A percentile compares a stretch with the other conserved stretches of the same genome.
These are phyloP conservation scores for Esox niger DNA, from an alignment of 2,113 vertebrate genomes.

Conservation along the genomic window DNA sequence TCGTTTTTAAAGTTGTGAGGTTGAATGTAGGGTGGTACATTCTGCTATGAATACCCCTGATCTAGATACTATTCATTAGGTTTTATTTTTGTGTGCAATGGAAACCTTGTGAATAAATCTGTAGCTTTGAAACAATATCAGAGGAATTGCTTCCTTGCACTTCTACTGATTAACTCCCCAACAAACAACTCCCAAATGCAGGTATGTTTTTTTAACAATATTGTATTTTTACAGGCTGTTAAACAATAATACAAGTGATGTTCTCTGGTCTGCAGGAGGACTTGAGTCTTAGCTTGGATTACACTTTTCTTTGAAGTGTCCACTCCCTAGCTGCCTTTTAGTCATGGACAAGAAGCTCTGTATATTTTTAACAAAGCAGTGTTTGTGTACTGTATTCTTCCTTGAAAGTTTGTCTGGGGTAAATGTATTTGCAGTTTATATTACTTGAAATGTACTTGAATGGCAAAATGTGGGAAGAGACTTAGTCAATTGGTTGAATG, in stretches of 20 bases:
- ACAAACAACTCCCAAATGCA: not conserved
- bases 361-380: constrained; percentile 1
- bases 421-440: not conserved
- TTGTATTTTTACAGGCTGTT: not conserved
- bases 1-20: too few species aligned
- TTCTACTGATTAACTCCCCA: not conserved
- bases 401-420: not conserved
- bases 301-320: not conserved
- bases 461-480: not conserved
- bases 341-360: not conserved
- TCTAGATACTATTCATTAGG: not conserved
- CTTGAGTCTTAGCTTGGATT: not conserved
- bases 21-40: too few species aligned
- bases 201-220: not conserved
- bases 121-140: not conserved
- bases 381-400: not conserved
- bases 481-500: not conserved
- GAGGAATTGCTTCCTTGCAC: not conserved
- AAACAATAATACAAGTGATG: not conserved
- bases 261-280: not conserved
- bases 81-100: not conserved
- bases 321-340: not conserved
- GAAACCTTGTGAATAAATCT: not conserved
- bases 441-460: not conserved
- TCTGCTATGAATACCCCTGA: too few species aligned